phyloP scores from a whole-genome alignment of 1,140 invertebrate species.

The Daktulosphaira vitifoliae region DNA sequence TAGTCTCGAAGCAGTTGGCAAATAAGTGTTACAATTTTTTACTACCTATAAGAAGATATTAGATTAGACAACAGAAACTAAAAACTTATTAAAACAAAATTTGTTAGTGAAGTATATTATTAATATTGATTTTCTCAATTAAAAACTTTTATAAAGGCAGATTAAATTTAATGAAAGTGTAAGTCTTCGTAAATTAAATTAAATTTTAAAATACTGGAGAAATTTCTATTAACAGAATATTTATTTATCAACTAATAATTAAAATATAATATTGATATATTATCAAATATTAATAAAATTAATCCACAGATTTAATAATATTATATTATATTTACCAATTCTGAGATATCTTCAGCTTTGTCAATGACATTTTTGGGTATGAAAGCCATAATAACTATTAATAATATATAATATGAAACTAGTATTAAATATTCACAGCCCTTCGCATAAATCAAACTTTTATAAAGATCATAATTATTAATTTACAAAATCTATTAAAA shows the following conservation, averaged over 20 bases:
- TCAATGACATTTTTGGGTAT: slow-evolving; percentile 33
- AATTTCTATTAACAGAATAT: too few species aligned
- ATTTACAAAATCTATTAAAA: not conserved
- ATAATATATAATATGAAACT: not conserved
- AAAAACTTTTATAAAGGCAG: not conserved
- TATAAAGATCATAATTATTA: not conserved
- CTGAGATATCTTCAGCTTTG: slow-evolving; percentile 33
- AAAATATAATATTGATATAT: too few species aligned
- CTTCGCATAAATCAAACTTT: not conserved
- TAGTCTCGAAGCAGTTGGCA: slow-evolving; percentile 89
- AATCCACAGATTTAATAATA: too few species aligned
- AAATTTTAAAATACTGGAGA: too few species aligned
- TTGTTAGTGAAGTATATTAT: not conserved
- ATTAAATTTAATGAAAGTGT: not conserved
- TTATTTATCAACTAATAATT: too few species aligned
- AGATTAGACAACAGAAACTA: too few species aligned
- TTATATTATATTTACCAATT: slow-evolving; percentile 30
- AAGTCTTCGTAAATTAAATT: too few species aligned
- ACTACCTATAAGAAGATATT: slow-evolving; percentile 69
- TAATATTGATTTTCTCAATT: not conserved
- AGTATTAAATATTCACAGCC: not conserved
- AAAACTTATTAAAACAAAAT: too few species aligned
- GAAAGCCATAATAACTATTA: slow-evolving; percentile 28
- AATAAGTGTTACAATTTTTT: slow-evolving; percentile 81
- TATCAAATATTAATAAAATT: too few species aligned